Conservation (phyloP, 2,888 invertebrate genomes). For the Rambutsinella grinnellia region DNA sequence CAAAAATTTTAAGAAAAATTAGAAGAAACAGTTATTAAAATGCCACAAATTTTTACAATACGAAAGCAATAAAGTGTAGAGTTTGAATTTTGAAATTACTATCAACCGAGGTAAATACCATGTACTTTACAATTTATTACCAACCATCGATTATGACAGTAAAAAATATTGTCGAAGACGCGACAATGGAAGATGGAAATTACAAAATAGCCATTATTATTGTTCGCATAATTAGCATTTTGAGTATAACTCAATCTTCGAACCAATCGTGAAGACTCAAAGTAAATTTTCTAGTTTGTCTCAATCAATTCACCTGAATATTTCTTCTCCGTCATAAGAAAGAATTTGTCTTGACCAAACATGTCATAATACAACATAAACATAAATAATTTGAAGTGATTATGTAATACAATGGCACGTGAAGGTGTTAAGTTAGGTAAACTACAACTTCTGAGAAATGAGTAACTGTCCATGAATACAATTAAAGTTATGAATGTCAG, state of each 20-base stretch:
- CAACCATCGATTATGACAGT: too few species aligned
- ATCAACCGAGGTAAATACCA: too few species aligned
- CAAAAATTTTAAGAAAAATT: too few species aligned
- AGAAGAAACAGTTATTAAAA: too few species aligned
- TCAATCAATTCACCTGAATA: not conserved
- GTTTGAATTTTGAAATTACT: too few species aligned
- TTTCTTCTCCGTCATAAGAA: not conserved
- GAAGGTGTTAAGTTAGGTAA: not conserved
- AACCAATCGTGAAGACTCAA: slow-evolving; percentile 17
- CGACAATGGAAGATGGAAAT: not conserved
- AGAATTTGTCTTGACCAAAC: not conserved
- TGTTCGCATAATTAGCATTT: not conserved
- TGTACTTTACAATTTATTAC: too few species aligned
- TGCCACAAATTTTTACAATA: too few species aligned
- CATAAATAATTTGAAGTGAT: not conserved
- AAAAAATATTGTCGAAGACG: not conserved
- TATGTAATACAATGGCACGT: too few species aligned
- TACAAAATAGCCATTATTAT: not conserved
- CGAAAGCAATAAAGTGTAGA: too few species aligned
- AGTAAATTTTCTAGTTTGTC: slow-evolving; percentile 27
- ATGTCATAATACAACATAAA: not conserved
- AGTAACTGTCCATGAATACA: too few species aligned
- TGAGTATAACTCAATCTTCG: not conserved
- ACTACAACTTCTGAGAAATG: too few species aligned
- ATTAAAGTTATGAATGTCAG: too few species aligned